Evolutionary conservation across 2,888 invertebrate genomes (phyloP).

Genomic region (Dicycla oo): DNA sequence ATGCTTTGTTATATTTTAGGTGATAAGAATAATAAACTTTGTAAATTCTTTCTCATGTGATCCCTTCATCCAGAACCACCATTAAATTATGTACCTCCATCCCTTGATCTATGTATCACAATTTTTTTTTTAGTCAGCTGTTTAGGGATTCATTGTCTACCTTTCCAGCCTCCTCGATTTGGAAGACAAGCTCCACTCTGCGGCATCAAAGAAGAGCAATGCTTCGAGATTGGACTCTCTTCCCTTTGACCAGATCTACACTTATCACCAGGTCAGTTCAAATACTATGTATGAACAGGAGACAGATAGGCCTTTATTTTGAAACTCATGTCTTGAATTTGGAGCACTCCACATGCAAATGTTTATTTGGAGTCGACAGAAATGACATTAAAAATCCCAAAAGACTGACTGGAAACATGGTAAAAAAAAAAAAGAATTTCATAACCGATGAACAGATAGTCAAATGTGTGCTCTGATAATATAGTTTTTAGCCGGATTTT

Average conservation of each 20-base stretch:
- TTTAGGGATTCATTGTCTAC: neutral
- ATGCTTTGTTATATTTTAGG: too few relatives aligned
- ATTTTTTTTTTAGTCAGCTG: neutral
- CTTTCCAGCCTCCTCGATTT: slow-evolving; percentile 72
- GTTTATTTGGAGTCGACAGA: neutral
- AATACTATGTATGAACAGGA: neutral
- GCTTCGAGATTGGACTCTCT: slow-evolving; percentile 64
- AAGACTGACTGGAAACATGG: neutral
- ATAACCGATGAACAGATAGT: too few relatives aligned
- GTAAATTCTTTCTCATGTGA: too few relatives aligned
- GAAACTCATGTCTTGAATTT: neutral
- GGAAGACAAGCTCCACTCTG: slow-evolving; percentile 72
- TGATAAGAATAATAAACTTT: too few relatives aligned
- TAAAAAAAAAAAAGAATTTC: too few relatives aligned
- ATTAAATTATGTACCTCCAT: too few relatives aligned
- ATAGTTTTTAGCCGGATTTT: too few relatives aligned
- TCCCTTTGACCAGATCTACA: slow-evolving; percentile 73
- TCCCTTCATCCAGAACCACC: too few relatives aligned
- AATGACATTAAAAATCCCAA: neutral
- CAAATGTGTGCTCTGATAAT: too few relatives aligned
- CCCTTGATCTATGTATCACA: neutral
- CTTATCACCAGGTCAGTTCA: slow-evolving; percentile 71
- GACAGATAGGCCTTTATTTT: neutral
- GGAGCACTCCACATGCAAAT: neutral
- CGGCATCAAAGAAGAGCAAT: slow-evolving; percentile 65